These are phyloP conservation scores for Aleiodes sp. DNA, from an alignment of 1,140 invertebrate genomes.

Conservation along the genomic window DNA sequence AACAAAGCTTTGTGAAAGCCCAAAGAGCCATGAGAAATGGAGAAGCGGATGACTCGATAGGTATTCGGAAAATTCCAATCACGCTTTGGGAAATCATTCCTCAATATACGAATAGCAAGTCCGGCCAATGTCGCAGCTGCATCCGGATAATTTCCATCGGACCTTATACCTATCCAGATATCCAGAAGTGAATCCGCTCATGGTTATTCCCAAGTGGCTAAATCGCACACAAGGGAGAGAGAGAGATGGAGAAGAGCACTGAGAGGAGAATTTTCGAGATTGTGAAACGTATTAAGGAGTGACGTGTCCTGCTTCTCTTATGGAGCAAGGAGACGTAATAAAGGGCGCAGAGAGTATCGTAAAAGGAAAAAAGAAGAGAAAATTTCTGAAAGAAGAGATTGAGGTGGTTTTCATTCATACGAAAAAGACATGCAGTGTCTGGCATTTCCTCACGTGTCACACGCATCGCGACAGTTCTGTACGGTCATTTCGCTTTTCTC, in stretches of 20 bases:
- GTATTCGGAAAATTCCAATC: conserved; percentile 14
- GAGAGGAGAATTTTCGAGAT: conserved; percentile 19
- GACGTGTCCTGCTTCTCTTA: conserved; percentile 24
- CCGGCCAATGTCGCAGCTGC: conserved; percentile 28
- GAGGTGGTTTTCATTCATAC: conserved; percentile 20
- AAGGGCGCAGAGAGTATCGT: not conserved
- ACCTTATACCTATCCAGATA: conserved; percentile 1
- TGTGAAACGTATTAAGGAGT: conserved; percentile 24
- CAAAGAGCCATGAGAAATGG: not conserved
- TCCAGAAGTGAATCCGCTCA: not conserved
- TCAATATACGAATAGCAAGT: conserved; percentile 8
- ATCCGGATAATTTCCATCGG: conserved; percentile 30
- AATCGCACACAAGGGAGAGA: not conserved
- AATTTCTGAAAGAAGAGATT: conserved; percentile 17
- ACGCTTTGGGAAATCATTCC: conserved; percentile 23
- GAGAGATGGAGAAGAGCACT: not conserved
- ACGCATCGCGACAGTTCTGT: conserved; percentile 23
- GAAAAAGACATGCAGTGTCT: conserved; percentile 2
- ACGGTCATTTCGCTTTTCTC: not conserved
- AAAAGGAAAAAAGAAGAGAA: conserved; percentile 1
- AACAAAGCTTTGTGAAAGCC: not conserved
- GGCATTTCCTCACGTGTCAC: conserved; percentile 16
- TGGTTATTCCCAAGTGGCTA: not conserved
- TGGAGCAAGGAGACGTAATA: not conserved
- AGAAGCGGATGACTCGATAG: conserved; percentile 13